Evolutionary conservation across 2,113 vertebrate genomes (phyloP).

Genomic region (Pteronura brasiliensis): DNA sequence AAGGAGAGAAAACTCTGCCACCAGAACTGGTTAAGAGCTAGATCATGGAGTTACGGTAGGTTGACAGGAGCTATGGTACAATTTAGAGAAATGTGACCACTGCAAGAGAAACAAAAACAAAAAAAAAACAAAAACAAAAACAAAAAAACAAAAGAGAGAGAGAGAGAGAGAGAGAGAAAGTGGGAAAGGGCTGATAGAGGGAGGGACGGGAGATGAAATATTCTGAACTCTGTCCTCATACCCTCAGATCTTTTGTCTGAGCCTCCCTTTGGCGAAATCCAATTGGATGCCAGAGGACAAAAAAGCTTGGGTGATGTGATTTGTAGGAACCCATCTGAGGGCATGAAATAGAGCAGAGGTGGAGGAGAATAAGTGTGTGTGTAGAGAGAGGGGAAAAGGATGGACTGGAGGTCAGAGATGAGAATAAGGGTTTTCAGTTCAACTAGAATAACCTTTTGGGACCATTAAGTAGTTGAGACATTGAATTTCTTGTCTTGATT

Average conservation of each 20-base stretch:
- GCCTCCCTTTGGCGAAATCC: not conserved
- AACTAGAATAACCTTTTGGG: not conserved
- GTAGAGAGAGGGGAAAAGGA: fast-evolving
- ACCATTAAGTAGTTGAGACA: not conserved
- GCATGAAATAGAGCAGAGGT: not conserved
- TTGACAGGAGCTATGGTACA: not conserved
- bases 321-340: not conserved
- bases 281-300: not conserved
- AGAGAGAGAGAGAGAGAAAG: not conserved
- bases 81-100: not conserved
- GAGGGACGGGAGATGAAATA: not conserved
- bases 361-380: not conserved
- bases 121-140: not conserved
- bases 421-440: not conserved
- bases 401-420: fast-evolving
- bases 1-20: not conserved
- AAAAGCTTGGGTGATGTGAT: not conserved
- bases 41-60: fast-evolving
- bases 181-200: not conserved
- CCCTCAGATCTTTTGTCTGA: not conserved
- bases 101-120: not conserved
- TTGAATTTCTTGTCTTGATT: not conserved
- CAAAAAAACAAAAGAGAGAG: no score
- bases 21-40: not conserved
- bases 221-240: not conserved